Conservation (phyloP, 2,797 vertebrate species). For the Octomys mimax region DNA sequence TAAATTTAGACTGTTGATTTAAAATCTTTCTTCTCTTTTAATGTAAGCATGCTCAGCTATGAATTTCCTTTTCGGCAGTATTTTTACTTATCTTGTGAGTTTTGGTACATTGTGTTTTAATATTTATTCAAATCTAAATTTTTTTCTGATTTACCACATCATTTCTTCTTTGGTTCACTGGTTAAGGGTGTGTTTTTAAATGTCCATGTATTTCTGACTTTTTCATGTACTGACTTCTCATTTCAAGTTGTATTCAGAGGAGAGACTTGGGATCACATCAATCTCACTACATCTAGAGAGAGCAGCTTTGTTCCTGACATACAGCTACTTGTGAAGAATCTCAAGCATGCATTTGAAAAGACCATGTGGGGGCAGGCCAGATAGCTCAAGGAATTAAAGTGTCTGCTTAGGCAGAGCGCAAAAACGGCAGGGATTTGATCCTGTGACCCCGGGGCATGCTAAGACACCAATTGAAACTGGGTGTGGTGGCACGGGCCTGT, state of each 20-base stretch:
- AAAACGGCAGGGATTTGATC: no score
- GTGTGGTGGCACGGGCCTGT: no score
- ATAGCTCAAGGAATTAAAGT: no score
- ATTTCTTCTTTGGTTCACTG: background rate
- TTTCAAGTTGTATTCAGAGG: background rate
- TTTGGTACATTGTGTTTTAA: background rate
- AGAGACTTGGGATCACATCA: background rate
- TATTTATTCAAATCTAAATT: background rate
- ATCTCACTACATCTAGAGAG: background rate
- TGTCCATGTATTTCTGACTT: background rate
- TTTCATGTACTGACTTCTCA: slow-evolving; percentile 21
- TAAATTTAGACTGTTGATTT: slow-evolving; percentile 76
- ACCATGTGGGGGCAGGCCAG: no score
- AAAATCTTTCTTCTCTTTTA: slow-evolving; percentile 60
- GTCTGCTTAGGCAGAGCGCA: no score
- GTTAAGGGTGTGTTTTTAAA: background rate
- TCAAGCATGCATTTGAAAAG: background rate
- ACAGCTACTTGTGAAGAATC: background rate
- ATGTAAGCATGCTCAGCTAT: slow-evolving; percentile 46
- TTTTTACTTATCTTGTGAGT: background rate
- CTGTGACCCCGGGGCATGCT: no score
- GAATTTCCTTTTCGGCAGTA: background rate
- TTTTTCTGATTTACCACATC: background rate
- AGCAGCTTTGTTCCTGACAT: background rate
- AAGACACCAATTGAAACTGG: no score